Base-by-base conservation (phyloP, 2,797 vertebrate species). In the Cyclopterus lumpus region DNA sequence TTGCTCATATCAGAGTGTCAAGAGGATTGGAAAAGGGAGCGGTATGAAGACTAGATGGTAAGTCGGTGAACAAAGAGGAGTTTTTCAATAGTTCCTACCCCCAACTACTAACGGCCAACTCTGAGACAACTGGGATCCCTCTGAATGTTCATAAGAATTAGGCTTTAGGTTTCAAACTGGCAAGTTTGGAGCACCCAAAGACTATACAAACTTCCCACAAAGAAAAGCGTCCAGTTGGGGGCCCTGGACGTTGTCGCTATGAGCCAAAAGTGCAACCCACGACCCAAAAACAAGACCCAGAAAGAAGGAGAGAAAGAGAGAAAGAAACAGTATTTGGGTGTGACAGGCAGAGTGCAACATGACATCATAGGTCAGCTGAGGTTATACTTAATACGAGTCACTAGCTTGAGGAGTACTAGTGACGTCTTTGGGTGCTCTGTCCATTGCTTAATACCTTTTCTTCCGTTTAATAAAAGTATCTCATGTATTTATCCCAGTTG, bases 1-100 rank as follows among this genome's bases (percentile, higher is more conserved):
- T 81, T 60, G 20, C 68, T 81, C 80, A 72, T 72, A 81, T 89
- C 84, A 89, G 75, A 63, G 32, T 28, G 76, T 85, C 72, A 55
- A 55, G 71, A 79, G 81, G 63, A 81, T 73, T 83, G 62, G 46
- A 76, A 87, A 76, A 69, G 40, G 34, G 77, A 77, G 40, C 67
- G 6, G 26, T 14, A 42, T 36, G 66, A 73, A 84, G 80, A 81
- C 32, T 8, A 16, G 3, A 51, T 58, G 22, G 66, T 67, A 24
- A 62, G 40, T 49, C 1, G 1, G 40, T 46, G 15, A n/a, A 51
- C 18, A 61, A 75, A 65, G 61, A 68, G 36, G 5, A 60, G 51
- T n/a, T 59, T 67, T 61, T 53, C 34, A 14, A 67, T 18, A 59
- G 30, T 69, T 75, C 11, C 22, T 30, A 5, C 28, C 32, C 10